These are phyloP conservation scores for Aselliscus stoliczkanus DNA, from an alignment of 2,797 vertebrate species.

Conservation along the genomic window DNA sequence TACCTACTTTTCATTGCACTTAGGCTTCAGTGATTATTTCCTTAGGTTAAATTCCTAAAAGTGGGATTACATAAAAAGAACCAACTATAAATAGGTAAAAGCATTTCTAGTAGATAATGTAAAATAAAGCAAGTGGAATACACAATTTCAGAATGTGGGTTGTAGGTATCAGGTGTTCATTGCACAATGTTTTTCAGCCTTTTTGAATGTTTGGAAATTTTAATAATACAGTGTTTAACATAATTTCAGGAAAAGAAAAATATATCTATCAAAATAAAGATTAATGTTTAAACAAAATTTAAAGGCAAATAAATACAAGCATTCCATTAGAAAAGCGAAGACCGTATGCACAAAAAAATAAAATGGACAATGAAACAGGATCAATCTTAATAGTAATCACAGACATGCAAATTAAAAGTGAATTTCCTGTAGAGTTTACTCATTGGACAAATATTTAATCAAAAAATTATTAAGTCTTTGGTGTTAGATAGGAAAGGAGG, in stretches of 20 bases:
- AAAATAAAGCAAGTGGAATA: background rate
- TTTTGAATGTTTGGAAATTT: background rate
- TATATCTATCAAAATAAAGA: background rate
- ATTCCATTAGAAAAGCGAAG: background rate
- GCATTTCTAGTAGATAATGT: background rate
- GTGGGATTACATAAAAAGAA: background rate
- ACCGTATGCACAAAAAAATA: background rate
- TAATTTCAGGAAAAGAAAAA: background rate
- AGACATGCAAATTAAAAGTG: background rate
- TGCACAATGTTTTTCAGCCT: background rate
- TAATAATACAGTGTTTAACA: background rate
- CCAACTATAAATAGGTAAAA: background rate
- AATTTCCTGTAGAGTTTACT: background rate
- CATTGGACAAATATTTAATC: background rate
- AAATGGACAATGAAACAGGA: background rate
- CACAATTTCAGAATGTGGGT: background rate
- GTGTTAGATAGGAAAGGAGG: background rate
- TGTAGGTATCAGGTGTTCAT: background rate
- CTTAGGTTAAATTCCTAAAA: background rate
- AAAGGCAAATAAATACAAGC: background rate
- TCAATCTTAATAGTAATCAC: background rate
- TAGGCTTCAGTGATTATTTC: background rate
- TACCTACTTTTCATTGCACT: background rate
- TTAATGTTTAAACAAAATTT: slow-evolving; percentile 1
- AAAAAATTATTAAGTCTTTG: background rate